A percentile compares a stretch with the other conserved stretches of the same genome.
Conservation (phyloP, 2,797 vertebrate species). For the Erpetoichthys calabaricus region DNA sequence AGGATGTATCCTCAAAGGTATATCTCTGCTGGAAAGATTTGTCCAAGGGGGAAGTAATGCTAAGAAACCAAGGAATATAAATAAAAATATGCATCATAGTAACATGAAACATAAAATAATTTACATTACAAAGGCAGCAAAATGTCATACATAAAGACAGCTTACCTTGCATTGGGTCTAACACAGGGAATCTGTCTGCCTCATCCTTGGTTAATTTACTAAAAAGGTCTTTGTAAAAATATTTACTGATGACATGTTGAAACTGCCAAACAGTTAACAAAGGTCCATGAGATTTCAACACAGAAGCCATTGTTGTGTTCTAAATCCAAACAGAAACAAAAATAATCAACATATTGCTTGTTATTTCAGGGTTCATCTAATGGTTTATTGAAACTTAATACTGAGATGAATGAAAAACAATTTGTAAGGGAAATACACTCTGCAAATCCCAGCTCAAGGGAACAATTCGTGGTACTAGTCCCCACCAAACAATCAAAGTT, state of each 20-base stretch:
- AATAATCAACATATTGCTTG: no score
- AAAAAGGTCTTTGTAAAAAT: constrained; percentile 21
- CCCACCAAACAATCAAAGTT: no score
- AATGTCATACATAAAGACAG: not conserved
- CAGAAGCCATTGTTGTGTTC: constrained; percentile 13
- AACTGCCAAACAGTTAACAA: constrained; percentile 18
- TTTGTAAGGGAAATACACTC: no score
- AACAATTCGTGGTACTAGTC: no score
- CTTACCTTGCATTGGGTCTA: constrained; percentile 20
- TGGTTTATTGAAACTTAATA: no score
- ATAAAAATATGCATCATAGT: not conserved
- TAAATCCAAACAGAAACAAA: not conserved
- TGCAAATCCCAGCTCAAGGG: no score
- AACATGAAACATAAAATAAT: not conserved
- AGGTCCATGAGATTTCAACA: constrained; percentile 9
- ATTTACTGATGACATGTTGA: constrained; percentile 17
- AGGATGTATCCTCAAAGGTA: constrained; percentile 16
- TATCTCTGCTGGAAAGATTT: constrained; percentile 11
- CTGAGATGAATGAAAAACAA: no score
- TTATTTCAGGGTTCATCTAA: no score
- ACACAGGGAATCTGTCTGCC: constrained; percentile 8
- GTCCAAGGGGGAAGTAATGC: constrained; percentile 18
- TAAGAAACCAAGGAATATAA: constrained; percentile 7
- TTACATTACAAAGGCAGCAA: not conserved
- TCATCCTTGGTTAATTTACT: constrained; percentile 15